phyloP scores from a whole-genome alignment of 2,113 vertebrate species.

The Dolichotis patagonum region DNA sequence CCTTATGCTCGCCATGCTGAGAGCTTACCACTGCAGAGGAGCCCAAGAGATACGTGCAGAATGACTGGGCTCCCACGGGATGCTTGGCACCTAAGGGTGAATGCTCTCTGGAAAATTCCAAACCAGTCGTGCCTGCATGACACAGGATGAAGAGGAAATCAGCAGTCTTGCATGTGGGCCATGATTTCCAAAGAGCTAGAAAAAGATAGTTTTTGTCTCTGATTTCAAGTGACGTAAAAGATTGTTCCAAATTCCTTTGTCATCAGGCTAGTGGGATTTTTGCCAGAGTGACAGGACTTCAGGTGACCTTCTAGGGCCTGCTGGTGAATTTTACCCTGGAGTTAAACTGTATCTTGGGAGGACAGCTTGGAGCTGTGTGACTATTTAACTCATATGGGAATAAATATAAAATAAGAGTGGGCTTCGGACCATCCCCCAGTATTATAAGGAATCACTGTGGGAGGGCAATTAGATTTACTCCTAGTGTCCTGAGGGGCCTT shows the following conservation, averaged over 20 bases:
- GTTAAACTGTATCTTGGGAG: not conserved
- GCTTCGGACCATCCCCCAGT: not conserved
- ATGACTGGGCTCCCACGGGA: not conserved
- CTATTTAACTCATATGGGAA: not conserved
- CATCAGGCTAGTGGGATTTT: not conserved
- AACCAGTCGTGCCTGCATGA: not conserved
- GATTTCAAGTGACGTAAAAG: not conserved
- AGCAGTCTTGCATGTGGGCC: not conserved
- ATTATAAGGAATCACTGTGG: not conserved
- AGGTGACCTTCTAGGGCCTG: not conserved
- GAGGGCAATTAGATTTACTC: not conserved
- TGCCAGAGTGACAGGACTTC: not conserved
- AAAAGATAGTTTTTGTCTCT: not conserved
- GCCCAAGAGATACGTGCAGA: not conserved
- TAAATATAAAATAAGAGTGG: not conserved
- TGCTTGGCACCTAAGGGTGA: not conserved
- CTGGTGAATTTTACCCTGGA: not conserved
- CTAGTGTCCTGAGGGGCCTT: not conserved
- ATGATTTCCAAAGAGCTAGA: slow-evolving; percentile 7
- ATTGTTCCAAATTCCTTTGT: not conserved
- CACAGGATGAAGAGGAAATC: not conserved
- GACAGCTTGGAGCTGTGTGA: not conserved
- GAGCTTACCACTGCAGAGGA: not conserved
- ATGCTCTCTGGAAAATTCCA: not conserved
- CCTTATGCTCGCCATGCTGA: not conserved